Conservation (phyloP, 2,888 invertebrate species). For the Patella ulyssiponensis region DNA sequence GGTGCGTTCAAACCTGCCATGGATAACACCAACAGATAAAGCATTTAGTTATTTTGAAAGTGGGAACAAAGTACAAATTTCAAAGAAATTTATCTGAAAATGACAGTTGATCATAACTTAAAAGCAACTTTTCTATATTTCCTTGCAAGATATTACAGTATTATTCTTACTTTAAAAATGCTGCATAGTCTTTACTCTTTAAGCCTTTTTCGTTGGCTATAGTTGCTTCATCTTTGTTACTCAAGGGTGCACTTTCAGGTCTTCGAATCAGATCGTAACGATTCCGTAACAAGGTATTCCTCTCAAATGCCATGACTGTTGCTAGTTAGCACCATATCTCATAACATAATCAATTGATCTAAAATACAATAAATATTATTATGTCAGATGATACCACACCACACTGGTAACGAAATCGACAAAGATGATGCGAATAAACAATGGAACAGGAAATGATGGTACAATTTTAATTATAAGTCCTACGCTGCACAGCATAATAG, state of each 20-base stretch:
- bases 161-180: constrained; percentile 62
- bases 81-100: too few species aligned
- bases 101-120: too few species aligned
- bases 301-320: constrained; percentile 62
- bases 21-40: too few species aligned
- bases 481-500: too few species aligned
- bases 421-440: not conserved
- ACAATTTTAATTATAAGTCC: too few species aligned
- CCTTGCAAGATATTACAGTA: too few species aligned
- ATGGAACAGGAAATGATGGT: not conserved
- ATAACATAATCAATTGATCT: not conserved
- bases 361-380: not conserved
- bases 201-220: constrained; percentile 34
- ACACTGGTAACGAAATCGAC: too few species aligned
- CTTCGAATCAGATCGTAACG: constrained; percentile 55
- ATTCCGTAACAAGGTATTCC: constrained; percentile 54
- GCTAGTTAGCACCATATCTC: constrained; percentile 54
- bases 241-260: constrained; percentile 56
- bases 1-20: too few species aligned
- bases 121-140: too few species aligned
- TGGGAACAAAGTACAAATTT: too few species aligned
- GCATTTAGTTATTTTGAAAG: too few species aligned
- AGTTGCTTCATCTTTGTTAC: constrained; percentile 40
- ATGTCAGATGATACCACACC: too few species aligned
- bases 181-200: constrained; percentile 64